Base-by-base conservation (phyloP, 1,140 invertebrate genomes). In the Tribolium madens region DNA sequence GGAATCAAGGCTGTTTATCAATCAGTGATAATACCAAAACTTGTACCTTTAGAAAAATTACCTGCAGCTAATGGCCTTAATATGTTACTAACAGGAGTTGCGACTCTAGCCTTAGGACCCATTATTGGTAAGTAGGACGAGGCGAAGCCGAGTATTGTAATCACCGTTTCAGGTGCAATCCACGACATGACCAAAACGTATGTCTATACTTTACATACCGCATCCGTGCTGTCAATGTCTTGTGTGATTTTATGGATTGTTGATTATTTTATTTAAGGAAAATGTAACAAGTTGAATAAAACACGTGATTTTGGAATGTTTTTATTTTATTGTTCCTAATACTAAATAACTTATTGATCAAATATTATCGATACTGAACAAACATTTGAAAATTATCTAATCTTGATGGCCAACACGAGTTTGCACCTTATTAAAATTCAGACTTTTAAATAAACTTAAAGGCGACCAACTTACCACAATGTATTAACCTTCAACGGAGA, bases 11-110 rank as follows among this genome's bases (percentile, higher is more conserved):
- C 84, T 6, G 85, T 86, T n/a, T 85, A 82, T 73, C 84, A 86
- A 74, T 83, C 86, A 1, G 82, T 88, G 2, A 85, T 88, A 10
- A 82, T 88, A 14, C 87, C 87, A 4, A 84, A 86, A 70, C 84
- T 85, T 76, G 86, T 87, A 7, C 82, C 85, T 17, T 78, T 89
- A 3, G 87, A 89, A 9, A 88, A 86, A 79, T 77, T 90, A 2
- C 83, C 88, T 3, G 86, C 87, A 12, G 89, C 89, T 2, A 87
- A 82, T 69, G 88, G 88, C 3, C 81, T 89, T 17, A 85, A 86
- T 73, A 87, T 88, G 84, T 79, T 87, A 3, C 84, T 85, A 48
- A 87, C 86, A 75, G 88, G 88, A 12, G 75, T 85, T 21, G 68
- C 86, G 2, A 87, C 87, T 2, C 79, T 87, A 12, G 64, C 79